These are phyloP conservation scores for Pollenia labialis DNA, from an alignment of 2,888 invertebrate species.

Conservation along the genomic window DNA sequence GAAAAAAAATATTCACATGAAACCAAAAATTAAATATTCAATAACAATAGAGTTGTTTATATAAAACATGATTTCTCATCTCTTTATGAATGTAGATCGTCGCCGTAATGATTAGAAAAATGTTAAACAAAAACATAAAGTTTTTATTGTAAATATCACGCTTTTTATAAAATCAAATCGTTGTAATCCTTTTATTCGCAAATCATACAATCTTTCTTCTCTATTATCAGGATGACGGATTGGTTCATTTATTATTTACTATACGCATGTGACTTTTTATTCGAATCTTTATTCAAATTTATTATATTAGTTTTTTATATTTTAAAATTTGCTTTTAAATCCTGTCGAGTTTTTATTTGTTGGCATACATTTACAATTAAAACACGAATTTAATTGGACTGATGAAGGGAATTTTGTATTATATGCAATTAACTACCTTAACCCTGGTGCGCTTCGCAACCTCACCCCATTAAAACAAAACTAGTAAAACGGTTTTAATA, in stretches of 20 bases:
- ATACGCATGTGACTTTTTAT: slow-evolving; percentile 29
- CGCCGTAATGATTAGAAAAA: slow-evolving; percentile 46
- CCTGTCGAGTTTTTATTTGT: slow-evolving; percentile 51
- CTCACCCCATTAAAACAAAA: too few species aligned
- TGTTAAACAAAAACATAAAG: slow-evolving; percentile 4
- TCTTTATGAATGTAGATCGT: slow-evolving; percentile 34
- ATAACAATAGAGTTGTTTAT: slow-evolving; percentile 35
- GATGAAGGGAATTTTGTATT: too few species aligned
- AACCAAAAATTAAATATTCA: background rate
- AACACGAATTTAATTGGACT: too few species aligned
- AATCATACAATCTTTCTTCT: slow-evolving; percentile 11
- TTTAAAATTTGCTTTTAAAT: slow-evolving; percentile 22
- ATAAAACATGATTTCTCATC: slow-evolving; percentile 35
- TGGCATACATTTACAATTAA: too few species aligned
- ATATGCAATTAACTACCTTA: too few species aligned
- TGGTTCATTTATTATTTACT: slow-evolving; percentile 9
- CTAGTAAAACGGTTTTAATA: too few species aligned
- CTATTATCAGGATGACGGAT: background rate
- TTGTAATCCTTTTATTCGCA: slow-evolving; percentile 60
- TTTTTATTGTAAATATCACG: slow-evolving; percentile 57
- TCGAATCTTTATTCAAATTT: slow-evolving; percentile 25
- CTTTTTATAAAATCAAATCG: slow-evolving; percentile 64
- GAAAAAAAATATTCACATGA: slow-evolving; percentile 32
- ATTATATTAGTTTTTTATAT: slow-evolving; percentile 7
- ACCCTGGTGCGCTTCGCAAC: too few species aligned